These are phyloP conservation scores for Diuraphis noxia DNA, from an alignment of 1,140 invertebrate species.

Conservation along the genomic window DNA sequence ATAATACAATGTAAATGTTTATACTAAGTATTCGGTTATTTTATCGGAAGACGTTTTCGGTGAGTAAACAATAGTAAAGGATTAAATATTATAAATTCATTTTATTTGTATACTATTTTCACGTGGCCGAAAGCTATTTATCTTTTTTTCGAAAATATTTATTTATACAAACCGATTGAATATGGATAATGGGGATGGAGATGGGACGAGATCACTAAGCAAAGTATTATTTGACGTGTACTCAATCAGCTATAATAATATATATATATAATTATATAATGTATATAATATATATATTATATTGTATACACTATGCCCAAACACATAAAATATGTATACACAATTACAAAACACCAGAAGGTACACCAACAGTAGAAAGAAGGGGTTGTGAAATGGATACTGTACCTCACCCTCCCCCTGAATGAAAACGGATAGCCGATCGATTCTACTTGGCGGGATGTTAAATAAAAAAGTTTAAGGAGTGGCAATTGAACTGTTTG, in stretches of 20 bases:
- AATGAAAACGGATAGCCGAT: background rate
- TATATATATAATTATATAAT: background rate
- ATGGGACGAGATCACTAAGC: background rate
- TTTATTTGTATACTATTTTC: slow-evolving; percentile 1
- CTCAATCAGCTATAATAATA: background rate
- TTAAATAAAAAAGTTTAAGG: background rate
- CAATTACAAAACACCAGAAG: background rate
- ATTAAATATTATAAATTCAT: slow-evolving; percentile 10
- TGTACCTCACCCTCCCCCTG: background rate
- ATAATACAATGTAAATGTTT: slow-evolving; percentile 8
- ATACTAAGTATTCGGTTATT: slow-evolving; percentile 19
- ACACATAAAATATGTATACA: background rate
- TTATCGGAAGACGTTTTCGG: slow-evolving; percentile 15
- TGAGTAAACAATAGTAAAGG: slow-evolving; percentile 22
- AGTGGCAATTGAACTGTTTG: background rate
- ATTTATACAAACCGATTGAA: background rate
- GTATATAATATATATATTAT: background rate
- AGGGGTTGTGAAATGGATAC: background rate
- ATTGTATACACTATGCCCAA: no score
- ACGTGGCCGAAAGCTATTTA: slow-evolving; percentile 1
- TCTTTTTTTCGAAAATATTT: background rate
- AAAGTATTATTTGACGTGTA: background rate
- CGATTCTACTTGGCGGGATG: background rate
- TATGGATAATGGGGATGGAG: no score
- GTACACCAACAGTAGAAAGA: background rate